Evolutionary conservation across 2,797 vertebrate genomes (phyloP), one percentile per base, ranked within the genome.

Genomic region (Cirrhinus molitorella): DNA sequence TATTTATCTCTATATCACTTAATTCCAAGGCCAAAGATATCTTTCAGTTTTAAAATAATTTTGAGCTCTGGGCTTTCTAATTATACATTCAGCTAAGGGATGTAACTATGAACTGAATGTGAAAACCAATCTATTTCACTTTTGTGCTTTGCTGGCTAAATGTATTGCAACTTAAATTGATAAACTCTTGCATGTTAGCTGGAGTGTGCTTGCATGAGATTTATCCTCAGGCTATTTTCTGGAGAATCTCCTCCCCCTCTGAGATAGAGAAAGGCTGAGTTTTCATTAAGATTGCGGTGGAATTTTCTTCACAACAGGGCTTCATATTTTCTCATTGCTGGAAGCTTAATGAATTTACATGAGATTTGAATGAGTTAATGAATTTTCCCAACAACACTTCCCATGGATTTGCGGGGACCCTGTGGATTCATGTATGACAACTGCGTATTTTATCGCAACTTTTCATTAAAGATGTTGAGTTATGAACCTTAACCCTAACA

Each of bases 231-330:
- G 77, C 81, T 70, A 61, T 88, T 25, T 45, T 83, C 89, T 83
- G 82, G 49, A 66, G 67, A 70, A 65, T 75, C 23, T 63, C 76
- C 80, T 57, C 45, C 71, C 75, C 61, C 45, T 40, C 57, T 6
- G 31, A 40, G 47, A 68, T 31, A 12, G 28, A 68, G 78, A 80
- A 80, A 67, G 45, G 43, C 31, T 67, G 78, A 23, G 65, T n/a
- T 80, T 80, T 45, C 63, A 88, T 73, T 73, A 71, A 80, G 81
- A 88, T 81, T 73, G 80, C 59, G 74, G 65, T 67, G 55, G 55
- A 77, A 61, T 63, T 59, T 66, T 86, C 51, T 80, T 80, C 85
- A 47, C 74, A 83, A 71, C 79, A 65, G 83, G 85, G 17, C 68
- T 70, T 53, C 61, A 59, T 34, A 79, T 80, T 57, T 82, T 77